Evolutionary conservation across 2,888 invertebrate genomes (phyloP), one percentile per base, ranked within the genome.

Genomic region (Endotricha flammealis): DNA sequence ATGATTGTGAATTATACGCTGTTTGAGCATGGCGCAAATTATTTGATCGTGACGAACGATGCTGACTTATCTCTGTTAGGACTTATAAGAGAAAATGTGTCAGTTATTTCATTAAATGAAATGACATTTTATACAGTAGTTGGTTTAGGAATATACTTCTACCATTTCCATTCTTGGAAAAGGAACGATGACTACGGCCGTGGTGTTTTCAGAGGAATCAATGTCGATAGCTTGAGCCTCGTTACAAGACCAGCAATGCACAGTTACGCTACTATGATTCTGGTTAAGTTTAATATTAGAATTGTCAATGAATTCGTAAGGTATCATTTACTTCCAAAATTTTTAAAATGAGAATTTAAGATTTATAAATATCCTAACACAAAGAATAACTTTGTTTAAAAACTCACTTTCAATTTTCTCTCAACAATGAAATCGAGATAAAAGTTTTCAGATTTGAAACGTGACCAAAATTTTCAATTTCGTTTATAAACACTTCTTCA

Each of bases 1-100:
- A 66, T 70, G 65, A 79, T 76, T 76, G 70, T 70, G 69, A 76
- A 77, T 78, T 74, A 78, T 73, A 73, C 50, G 46, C 44, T 53
- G 53, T 53, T 49, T 48, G 48, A 50, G 44, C 46, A 47, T 32
- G 39, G 43, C 16, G 27, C 28, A 39, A 28, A 17, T 41, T n/a
- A 20, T 20, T 6, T 20, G 37, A 39, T 35, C 22, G 34, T 28
- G 37, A 28, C 24, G 12, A 28, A 33, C 29, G n/a, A n/a, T n/a
- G n/a, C n/a, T n/a, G n/a, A n/a, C n/a, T n/a, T n/a, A 20, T 29
- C 34, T 22, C n/a, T 31, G 23, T n/a, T 11, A 10, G 10, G 2
- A 10, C 5, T 3, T 25, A n/a, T 8, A 25, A 4, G 10, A 25
- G 10, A 10, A 25, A 25, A 25, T 11, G 6, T 11, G 24, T 1